These are phyloP conservation scores for Orchesella cincta DNA, from an alignment of 1,140 invertebrate genomes.

Conservation along the genomic window DNA sequence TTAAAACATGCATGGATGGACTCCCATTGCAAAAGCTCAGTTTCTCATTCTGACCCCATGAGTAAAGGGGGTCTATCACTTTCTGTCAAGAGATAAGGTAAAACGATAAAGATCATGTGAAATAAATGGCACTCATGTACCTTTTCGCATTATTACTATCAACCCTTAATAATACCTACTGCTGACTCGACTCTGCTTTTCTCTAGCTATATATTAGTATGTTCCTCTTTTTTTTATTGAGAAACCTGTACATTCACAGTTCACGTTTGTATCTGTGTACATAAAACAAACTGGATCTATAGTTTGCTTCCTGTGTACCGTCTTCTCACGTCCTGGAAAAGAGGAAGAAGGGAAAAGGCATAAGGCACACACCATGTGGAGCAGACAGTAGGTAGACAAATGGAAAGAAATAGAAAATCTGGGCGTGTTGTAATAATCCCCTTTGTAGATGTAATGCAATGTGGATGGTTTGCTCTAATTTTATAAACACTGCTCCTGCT, in stretches of 20 bases:
- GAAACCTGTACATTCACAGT: too few species aligned
- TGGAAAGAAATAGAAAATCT: constrained; percentile 2
- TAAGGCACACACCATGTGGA: too few species aligned
- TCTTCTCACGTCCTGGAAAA: not conserved
- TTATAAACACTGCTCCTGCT: constrained; percentile 3
- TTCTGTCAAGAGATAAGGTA: not conserved
- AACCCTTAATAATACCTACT: too few species aligned
- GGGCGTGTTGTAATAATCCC: not conserved
- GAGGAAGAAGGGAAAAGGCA: not conserved
- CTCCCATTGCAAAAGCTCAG: not conserved
- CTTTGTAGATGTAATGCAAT: not conserved
- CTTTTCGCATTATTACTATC: not conserved
- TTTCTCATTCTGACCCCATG: not conserved
- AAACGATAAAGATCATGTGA: not conserved
- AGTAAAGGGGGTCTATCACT: constrained; percentile 6
- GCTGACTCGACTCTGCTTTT: too few species aligned
- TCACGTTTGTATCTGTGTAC: too few species aligned
- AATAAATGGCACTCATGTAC: constrained; percentile 6
- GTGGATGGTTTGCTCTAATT: constrained; percentile 7
- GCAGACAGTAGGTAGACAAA: not conserved
- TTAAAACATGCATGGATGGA: not conserved
- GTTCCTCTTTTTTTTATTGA: too few species aligned
- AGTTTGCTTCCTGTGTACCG: not conserved
- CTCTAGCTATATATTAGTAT: too few species aligned
- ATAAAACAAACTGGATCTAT: too few species aligned